phyloP scores from a whole-genome alignment of 2,797 vertebrate genomes.

The Eospalax fontanierii region DNA sequence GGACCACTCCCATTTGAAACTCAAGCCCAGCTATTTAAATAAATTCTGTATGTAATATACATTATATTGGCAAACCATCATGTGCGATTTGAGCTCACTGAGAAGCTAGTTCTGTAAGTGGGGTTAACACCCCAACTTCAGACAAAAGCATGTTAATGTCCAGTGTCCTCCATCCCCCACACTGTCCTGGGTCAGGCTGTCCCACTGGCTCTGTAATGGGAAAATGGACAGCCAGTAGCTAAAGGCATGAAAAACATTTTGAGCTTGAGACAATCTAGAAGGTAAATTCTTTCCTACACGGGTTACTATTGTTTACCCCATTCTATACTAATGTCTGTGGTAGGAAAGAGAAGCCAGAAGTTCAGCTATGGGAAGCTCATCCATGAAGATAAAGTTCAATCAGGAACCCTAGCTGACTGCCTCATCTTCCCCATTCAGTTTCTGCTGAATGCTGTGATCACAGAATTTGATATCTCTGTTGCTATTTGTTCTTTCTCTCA shows the following conservation, averaged over 20 bases:
- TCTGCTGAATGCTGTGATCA: not conserved
- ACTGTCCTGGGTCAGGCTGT: not conserved
- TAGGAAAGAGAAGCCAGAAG: not conserved
- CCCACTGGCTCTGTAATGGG: not conserved
- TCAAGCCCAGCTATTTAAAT: not conserved
- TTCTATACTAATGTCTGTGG: not conserved
- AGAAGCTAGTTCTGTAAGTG: not conserved
- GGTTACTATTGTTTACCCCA: not conserved
- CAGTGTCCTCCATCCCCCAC: not conserved
- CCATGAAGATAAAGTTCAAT: not conserved
- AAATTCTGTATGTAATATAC: not conserved
- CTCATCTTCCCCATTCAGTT: not conserved
- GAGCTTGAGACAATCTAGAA: not conserved
- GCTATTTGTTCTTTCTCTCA: not conserved
- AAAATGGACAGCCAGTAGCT: not conserved
- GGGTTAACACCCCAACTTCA: not conserved
- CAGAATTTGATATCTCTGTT: not conserved
- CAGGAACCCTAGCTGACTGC: not conserved
- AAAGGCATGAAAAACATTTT: not conserved
- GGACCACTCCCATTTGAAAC: not conserved
- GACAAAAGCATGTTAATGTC: not conserved
- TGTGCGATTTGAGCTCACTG: not conserved
- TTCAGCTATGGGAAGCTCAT: not conserved
- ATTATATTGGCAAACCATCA: not conserved
- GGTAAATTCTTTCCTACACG: not conserved